Evolutionary conservation across 1,140 invertebrate species (phyloP).

Genomic region (Matsumurasca onukii): DNA sequence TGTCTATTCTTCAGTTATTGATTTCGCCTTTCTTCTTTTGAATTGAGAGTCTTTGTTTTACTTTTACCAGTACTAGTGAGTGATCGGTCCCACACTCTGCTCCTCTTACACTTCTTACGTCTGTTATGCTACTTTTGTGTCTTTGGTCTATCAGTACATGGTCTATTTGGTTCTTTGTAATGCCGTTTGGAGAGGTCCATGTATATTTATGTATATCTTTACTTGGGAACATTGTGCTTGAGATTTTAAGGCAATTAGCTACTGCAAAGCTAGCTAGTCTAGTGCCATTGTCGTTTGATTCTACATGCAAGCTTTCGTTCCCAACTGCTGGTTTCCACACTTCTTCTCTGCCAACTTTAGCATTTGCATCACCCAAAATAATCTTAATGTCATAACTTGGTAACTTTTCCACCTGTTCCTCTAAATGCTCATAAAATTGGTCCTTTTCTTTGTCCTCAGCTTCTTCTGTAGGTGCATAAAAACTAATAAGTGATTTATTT

Average conservation of each 20-base stretch:
- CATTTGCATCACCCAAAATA: constrained; percentile 34
- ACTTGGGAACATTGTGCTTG: constrained; percentile 36
- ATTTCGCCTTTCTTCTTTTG: constrained; percentile 9
- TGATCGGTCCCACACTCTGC: constrained; percentile 36
- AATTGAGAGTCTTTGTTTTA: constrained; percentile 25
- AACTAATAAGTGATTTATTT: constrained; percentile 30
- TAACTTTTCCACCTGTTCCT: constrained; percentile 28
- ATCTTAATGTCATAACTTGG: constrained; percentile 35
- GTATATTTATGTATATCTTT: constrained; percentile 38
- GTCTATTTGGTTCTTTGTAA: constrained; percentile 37
- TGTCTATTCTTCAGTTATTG: background rate
- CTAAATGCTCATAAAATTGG: constrained; percentile 34
- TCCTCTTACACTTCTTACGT: constrained; percentile 34
- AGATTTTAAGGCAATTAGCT: constrained; percentile 36
- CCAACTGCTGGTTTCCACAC: constrained; percentile 36
- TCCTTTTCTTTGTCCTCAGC: constrained; percentile 34
- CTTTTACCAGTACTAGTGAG: constrained; percentile 30
- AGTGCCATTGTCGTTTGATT: constrained; percentile 37
- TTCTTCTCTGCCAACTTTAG: constrained; percentile 34
- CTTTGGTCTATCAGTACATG: constrained; percentile 35
- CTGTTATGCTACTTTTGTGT: constrained; percentile 7
- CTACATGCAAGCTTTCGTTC: constrained; percentile 44
- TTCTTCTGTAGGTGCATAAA: constrained; percentile 34
- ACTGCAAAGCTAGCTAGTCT: constrained; percentile 36
- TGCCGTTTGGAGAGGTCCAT: constrained; percentile 35